A percentile compares a stretch with the other conserved stretches of the same genome.
These are phyloP conservation scores for Pammene aurita DNA, from an alignment of 2,888 invertebrate species.

Conservation along the genomic window DNA sequence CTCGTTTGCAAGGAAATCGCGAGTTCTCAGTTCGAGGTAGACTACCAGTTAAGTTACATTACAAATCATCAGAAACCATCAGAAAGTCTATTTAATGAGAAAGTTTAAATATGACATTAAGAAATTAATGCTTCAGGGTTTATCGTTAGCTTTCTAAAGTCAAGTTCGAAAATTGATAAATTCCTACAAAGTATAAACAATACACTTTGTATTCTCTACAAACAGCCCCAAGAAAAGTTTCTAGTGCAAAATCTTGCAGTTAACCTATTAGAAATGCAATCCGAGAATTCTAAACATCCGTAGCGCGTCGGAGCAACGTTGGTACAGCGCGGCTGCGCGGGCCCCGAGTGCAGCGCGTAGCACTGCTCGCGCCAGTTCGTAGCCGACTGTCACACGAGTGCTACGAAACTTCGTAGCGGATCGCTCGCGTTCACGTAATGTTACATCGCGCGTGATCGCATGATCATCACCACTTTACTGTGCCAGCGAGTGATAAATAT, in stretches of 20 bases:
- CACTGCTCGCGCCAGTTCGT: conserved; percentile 59
- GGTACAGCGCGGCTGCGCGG: conserved; percentile 74
- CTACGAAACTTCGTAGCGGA: conserved; percentile 48
- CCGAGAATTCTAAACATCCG: conserved; percentile 3
- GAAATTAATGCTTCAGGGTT: too few species aligned
- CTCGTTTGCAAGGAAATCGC: too few species aligned
- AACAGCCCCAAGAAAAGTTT: conserved; percentile 15
- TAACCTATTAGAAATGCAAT: conserved; percentile 30
- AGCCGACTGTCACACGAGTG: conserved; percentile 56
- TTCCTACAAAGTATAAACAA: too few species aligned
- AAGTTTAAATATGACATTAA: too few species aligned
- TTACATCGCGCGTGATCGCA: conserved; percentile 69
- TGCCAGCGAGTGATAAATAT: conserved; percentile 75
- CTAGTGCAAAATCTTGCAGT: conserved; percentile 31
- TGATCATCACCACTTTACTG: conserved; percentile 66
- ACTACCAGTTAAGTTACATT: too few species aligned
- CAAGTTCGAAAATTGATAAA: too few species aligned
- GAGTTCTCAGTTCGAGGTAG: too few species aligned
- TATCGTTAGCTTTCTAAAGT: too few species aligned
- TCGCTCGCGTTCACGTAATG: conserved; percentile 59
- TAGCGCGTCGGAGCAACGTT: conserved; percentile 39
- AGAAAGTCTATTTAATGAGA: too few species aligned
- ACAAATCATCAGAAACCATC: too few species aligned
- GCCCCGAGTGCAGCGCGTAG: conserved; percentile 59
- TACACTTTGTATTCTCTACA: background rate